A percentile compares a stretch with the other conserved stretches of the same genome.
These are phyloP conservation scores for Semnornis frantzii DNA, from an alignment of 2,113 vertebrate genomes.

Conservation along the genomic window DNA sequence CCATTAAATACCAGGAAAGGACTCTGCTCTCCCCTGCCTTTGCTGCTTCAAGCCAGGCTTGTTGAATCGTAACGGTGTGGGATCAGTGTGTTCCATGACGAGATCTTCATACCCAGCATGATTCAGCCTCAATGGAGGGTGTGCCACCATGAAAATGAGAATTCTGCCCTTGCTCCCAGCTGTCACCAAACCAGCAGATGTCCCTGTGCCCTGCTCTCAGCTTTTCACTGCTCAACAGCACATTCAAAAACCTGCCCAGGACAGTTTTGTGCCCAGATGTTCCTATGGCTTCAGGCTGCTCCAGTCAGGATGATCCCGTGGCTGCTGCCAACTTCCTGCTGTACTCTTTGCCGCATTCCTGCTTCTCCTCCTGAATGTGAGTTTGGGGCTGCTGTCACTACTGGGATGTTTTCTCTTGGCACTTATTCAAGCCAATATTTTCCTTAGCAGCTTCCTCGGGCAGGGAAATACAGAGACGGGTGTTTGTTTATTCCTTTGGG, in stretches of 20 bases:
- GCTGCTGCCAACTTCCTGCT: background rate
- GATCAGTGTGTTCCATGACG: fast-evolving
- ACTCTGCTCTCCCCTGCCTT: background rate
- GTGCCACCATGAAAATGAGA: fast-evolving
- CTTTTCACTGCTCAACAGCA: background rate
- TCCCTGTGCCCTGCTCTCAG: background rate
- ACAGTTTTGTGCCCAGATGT: background rate
- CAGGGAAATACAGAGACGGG: no score
- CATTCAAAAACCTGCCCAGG: background rate
- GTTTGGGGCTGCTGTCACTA: fast-evolving
- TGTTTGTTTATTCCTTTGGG: background rate
- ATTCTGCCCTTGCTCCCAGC: background rate
- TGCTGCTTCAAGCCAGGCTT: background rate
- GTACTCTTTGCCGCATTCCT: background rate
- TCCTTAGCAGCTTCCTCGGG: background rate
- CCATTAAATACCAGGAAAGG: background rate
- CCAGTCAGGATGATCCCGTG: fast-evolving
- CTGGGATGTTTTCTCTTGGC: background rate
- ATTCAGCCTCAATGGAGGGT: fast-evolving
- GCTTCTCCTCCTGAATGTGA: background rate
- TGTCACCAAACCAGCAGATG: background rate
- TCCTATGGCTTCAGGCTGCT: fast-evolving
- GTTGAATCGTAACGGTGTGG: background rate
- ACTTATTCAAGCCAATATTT: background rate
- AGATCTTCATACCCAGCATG: fast-evolving